A percentile compares a stretch with the other conserved stretches of the same genome.
phyloP scores from a whole-genome alignment of 37 sponge, comb jelly and placozoan species.

The Ianthella basta region DNA sequence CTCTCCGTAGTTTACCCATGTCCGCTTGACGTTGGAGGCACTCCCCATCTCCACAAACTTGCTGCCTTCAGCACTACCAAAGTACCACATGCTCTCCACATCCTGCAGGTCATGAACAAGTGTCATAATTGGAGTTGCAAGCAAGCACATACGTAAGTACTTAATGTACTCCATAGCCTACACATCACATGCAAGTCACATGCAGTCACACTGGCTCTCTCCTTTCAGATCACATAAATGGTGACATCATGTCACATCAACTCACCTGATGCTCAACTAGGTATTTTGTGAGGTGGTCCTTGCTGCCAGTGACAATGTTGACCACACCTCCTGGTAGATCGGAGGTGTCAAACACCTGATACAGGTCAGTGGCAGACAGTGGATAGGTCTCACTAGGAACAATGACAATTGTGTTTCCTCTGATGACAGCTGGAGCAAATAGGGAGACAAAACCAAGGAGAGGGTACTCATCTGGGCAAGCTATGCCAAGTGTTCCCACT shows the following conservation, averaged over 20 bases:
- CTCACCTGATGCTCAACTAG: slow-evolving; percentile 87
- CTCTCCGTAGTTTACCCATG: slow-evolving; percentile 94
- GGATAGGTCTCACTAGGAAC: slow-evolving; percentile 93
- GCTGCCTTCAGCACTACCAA: slow-evolving; percentile 93
- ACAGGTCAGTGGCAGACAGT: slow-evolving; percentile 92
- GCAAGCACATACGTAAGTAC: too few relatives aligned
- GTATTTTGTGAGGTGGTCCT: slow-evolving; percentile 93
- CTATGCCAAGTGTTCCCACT: slow-evolving; percentile 94
- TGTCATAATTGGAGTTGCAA: background rate
- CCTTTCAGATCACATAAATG: too few relatives aligned
- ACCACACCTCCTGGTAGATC: slow-evolving; percentile 99
- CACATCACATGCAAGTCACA: background rate
- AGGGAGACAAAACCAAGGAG: slow-evolving; percentile 95
- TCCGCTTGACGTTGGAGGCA: slow-evolving; percentile 89
- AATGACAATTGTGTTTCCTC: slow-evolving; percentile 95
- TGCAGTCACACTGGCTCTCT: background rate
- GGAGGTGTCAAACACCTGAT: slow-evolving; percentile 98
- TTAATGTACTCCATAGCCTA: too few relatives aligned
- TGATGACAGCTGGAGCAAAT: slow-evolving; percentile 92
- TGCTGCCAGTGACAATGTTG: slow-evolving; percentile 91
- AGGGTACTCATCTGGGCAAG: slow-evolving; percentile 91
- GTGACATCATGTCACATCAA: background rate
- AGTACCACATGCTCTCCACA: slow-evolving; percentile 92
- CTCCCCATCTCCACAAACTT: slow-evolving; percentile 83
- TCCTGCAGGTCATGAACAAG: slow-evolving; percentile 35